Base-by-base conservation (phyloP, 2,888 invertebrate genomes). In the Polydrusus pterygomalis region DNA sequence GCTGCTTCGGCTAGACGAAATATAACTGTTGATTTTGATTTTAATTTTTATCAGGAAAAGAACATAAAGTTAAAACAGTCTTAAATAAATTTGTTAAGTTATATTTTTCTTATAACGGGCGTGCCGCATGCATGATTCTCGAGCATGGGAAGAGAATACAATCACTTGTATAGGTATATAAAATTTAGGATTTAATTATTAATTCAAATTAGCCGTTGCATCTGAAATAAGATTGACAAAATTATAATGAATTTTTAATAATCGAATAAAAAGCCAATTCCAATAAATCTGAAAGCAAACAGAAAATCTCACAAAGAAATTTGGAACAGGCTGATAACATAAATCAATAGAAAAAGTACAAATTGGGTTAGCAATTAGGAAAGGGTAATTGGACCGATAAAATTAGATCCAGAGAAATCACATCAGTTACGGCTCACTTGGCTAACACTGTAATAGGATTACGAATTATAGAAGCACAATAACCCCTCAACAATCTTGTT, bases 361-460 rank as follows among this genome's bases (percentile, higher is more conserved):
- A 86, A 86, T 85, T 84, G 85, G 82, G 82, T 85, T 85, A 85
- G 83, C 85, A 86, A 86, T 86, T 86, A 85, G 84, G 82, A 80
- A 81, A 82, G 83, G 84, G 83, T 85, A 85, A 85, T 85, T 85
- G 85, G 83, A 83, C 82, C 85, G 85, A 85, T 85, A 85, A 85
- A 85, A 83, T 82, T 76, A 76, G 82, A 82, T 80, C 82, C 79
- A 78, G 82, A 81, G 79, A 77, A 81, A 83, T 83, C 84, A 82
- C 81, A 83, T 83, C 80, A 79, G 80, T 72, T 75, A 49, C 17
- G 45, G 63, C 72, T 76, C 71, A 75, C 70, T 70, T 70, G 58
- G 49, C 70, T 70, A 70, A 75, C 75, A 60, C 65, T 58, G 49
- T 40, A 67, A 67, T 51, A 34, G 62, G 65, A 70, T 70, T 67